Evolutionary conservation across 2,888 invertebrate genomes (phyloP).

Genomic region (Eilema depressum): DNA sequence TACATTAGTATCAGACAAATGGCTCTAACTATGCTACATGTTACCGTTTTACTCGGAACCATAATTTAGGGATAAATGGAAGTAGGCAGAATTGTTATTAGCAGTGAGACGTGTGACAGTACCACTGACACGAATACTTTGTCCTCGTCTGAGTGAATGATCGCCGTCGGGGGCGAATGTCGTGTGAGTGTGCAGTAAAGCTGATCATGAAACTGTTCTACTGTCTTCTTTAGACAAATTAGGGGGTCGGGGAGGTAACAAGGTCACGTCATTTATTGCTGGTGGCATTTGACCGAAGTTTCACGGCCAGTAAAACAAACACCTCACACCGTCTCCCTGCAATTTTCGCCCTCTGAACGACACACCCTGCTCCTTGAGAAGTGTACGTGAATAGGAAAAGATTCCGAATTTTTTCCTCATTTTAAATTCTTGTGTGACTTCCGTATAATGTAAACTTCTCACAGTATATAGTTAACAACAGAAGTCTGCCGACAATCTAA

Average conservation of each 20-base stretch:
- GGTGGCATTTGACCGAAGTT: slow-evolving; percentile 72
- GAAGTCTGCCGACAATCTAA: not conserved
- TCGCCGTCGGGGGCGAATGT: slow-evolving; percentile 55
- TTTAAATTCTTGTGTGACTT: slow-evolving; percentile 66
- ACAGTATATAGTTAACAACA: not conserved
- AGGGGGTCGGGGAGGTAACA: slow-evolving; percentile 53
- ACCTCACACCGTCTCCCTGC: slow-evolving; percentile 66
- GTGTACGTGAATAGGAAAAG: slow-evolving; percentile 63
- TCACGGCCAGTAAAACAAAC: slow-evolving; percentile 66
- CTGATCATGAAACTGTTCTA: slow-evolving; percentile 56
- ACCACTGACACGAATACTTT: slow-evolving; percentile 50
- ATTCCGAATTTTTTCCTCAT: slow-evolving; percentile 70
- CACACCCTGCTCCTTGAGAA: slow-evolving; percentile 64
- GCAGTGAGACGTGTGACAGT: slow-evolving; percentile 45
- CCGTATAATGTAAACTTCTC: not conserved
- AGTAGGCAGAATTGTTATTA: slow-evolving; percentile 43
- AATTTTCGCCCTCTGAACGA: slow-evolving; percentile 75
- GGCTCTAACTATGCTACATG: slow-evolving; percentile 34
- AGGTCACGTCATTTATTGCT: slow-evolving; percentile 70
- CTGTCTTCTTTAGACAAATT: slow-evolving; percentile 65
- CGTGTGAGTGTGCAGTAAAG: slow-evolving; percentile 55
- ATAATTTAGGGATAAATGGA: slow-evolving; percentile 42
- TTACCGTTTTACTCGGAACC: slow-evolving; percentile 20
- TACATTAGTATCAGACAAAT: slow-evolving; percentile 28
- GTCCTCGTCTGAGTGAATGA: slow-evolving; percentile 51